Conservation (phyloP, 64 coral and sea anemone species). For the Platygyra sinensis region DNA sequence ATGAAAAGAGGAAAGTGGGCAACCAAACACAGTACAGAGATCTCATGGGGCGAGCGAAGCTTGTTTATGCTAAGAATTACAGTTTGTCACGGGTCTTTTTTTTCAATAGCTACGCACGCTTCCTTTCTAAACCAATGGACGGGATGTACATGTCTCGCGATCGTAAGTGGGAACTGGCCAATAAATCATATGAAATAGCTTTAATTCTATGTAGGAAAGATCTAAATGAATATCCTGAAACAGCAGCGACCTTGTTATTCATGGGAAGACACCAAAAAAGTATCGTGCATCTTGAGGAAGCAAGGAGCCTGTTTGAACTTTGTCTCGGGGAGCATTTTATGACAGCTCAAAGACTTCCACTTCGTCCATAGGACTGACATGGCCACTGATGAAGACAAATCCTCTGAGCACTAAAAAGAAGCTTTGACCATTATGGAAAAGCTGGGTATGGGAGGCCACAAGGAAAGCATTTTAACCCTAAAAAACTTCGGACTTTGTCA, state of each 20-base stretch:
- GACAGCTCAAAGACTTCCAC: constrained; percentile 37
- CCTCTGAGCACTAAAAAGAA: not conserved
- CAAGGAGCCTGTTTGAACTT: not conserved
- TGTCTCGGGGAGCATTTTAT: constrained; percentile 13
- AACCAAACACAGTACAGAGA: constrained; percentile 9
- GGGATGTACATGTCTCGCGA: too few species aligned
- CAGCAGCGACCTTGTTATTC: not conserved
- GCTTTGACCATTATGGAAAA: constrained; percentile 8
- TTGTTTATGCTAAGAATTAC: not conserved
- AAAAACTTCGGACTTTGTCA: constrained; percentile 7
- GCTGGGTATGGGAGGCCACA: constrained; percentile 6
- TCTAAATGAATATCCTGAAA: not conserved
- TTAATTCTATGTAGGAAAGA: not conserved
- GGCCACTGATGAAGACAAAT: not conserved
- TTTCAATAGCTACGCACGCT: constrained; percentile 41
- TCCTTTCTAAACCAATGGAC: not conserved
- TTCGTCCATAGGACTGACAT: not conserved
- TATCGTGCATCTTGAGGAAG: not conserved
- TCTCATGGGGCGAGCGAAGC: not conserved
- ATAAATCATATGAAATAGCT: not conserved
- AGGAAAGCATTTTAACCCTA: constrained; percentile 4
- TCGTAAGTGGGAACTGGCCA: too few species aligned
- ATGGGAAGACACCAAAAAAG: not conserved
- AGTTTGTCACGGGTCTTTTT: constrained; percentile 24
- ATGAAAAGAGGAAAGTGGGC: constrained; percentile 53